Evolutionary conservation across 1,140 invertebrate genomes (phyloP).

Genomic region (Macrobrachium nipponense): DNA sequence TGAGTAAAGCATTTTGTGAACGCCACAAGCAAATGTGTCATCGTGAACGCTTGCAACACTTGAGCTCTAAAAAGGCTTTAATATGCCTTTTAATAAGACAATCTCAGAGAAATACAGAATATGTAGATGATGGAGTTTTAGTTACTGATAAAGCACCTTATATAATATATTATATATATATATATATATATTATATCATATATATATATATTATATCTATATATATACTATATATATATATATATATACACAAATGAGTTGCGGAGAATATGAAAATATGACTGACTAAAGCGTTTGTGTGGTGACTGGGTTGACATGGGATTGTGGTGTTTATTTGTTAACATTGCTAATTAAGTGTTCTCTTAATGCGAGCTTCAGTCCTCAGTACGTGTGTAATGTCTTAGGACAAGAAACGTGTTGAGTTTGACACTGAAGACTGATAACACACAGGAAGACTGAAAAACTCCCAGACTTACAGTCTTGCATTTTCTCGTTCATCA

Average conservation of each 20-base stretch:
- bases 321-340: not conserved
- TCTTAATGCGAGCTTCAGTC: too few species aligned
- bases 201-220: not conserved
- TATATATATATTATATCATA: slow-evolving; percentile 11
- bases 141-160: too few species aligned
- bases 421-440: too few species aligned
- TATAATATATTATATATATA: not conserved
- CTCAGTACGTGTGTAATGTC: too few species aligned
- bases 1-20: not conserved
- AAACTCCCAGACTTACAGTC: too few species aligned
- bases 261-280: too few species aligned
- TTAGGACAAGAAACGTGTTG: too few species aligned
- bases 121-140: too few species aligned
- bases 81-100: too few species aligned
- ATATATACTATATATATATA: slow-evolving; percentile 13
- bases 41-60: not conserved
- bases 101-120: too few species aligned
- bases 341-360: not conserved
- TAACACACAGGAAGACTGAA: too few species aligned
- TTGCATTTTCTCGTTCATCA: too few species aligned
- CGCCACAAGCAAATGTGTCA: not conserved
- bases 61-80: not conserved
- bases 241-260: not conserved
- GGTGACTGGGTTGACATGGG: not conserved
- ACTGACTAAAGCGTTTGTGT: not conserved